Conservation (phyloP, 2,797 vertebrate species). For the Okamejei kenojei region DNA sequence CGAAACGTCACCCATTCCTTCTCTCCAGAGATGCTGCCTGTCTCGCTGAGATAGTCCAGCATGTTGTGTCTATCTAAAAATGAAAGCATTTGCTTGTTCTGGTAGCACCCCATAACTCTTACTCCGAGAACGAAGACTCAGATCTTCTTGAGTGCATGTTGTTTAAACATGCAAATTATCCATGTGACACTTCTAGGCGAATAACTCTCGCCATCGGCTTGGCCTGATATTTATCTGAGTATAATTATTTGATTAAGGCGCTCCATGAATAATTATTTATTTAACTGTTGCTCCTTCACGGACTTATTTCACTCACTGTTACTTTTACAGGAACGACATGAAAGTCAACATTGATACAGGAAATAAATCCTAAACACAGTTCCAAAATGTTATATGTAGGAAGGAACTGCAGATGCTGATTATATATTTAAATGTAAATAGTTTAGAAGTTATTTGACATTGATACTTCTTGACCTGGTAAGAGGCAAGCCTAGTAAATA, state of each 20-base stretch:
- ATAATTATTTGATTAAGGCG: neutral
- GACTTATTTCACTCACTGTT: neutral
- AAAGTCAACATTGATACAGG: slow-evolving; percentile 7
- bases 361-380: neutral
- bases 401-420: too few relatives aligned
- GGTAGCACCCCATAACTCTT: neutral
- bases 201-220: neutral
- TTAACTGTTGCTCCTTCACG: neutral
- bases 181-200: neutral
- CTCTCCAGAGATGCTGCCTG: too few relatives aligned
- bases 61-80: too few relatives aligned
- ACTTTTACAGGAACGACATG: neutral
- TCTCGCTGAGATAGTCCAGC: too few relatives aligned
- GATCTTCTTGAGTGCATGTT: neutral
- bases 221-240: neutral
- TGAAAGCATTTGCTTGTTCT: neutral
- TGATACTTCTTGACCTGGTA: neutral
- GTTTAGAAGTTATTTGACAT: neutral
- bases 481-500: neutral
- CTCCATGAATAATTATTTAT: neutral
- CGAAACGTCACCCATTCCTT: too few relatives aligned
- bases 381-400: neutral
- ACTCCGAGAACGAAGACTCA: neutral
- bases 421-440: neutral
- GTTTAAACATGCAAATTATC: neutral